Base-by-base conservation (phyloP, 2,113 vertebrate genomes). In the Peromyscus polionotus region DNA sequence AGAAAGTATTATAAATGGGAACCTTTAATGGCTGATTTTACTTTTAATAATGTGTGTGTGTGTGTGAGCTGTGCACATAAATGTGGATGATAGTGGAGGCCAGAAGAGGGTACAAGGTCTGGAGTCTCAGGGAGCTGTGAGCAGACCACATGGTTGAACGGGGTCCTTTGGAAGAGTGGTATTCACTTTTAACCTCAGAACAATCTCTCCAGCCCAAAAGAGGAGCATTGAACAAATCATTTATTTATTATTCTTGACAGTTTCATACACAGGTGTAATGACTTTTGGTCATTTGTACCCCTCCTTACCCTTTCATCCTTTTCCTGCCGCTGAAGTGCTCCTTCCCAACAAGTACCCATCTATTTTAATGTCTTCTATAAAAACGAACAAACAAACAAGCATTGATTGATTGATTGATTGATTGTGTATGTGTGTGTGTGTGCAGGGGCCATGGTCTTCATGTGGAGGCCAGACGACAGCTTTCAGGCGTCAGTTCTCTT, bases 21-120 rank as follows among this genome's bases (percentile, higher is more conserved):
- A 3, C 12, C 73, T 95, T 90, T 91, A 96, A 89, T 70, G 79
- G 48, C 94, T 39, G 72, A 73, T 73, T 73, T 73, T 73, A 39
- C 72, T 45, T 9, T 72, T n/a, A 19, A 36, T 72, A 12, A 13
- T 67, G 65, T 67, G 65, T 67, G 28, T 67, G 54, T 54, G 48
- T 54, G 54, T 54, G 54, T 19, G 17, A 17, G 33, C n/a, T 81
- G 51, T 57, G 51, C 79, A n/a, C 9, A 36, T 81, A 51, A 81
- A 33, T 59, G 54, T n/a, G 24, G 51, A n/a, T 57, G 51, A 81
- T 5, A n/a, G 79, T 57, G 51, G 51, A 59, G 79, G 36, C 79
- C 51, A n/a, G 33, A n/a, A 22, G 77, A 22, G 77, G 33, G 51
- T 10, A 36, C 33, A 17, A 36, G 31, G 51, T 80, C 77, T 36